phyloP scores from a whole-genome alignment of 2,888 invertebrate genomes.

The Xestoiulus laeticollis region DNA sequence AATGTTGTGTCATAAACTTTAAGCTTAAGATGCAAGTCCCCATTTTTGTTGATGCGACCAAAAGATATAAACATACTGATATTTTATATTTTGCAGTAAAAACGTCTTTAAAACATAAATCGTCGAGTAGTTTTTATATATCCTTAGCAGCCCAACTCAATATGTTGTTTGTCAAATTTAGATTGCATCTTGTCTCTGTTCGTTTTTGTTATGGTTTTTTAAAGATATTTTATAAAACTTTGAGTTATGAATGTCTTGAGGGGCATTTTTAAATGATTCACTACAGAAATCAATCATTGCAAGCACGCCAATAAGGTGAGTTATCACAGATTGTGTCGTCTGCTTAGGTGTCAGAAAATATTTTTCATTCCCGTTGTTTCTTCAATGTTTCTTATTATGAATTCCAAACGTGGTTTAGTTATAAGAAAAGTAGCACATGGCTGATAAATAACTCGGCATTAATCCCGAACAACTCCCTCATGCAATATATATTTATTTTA shows the following conservation, averaged over 20 bases:
- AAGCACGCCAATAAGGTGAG: background rate
- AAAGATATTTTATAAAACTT: background rate
- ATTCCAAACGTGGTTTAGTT: background rate
- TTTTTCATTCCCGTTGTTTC: background rate
- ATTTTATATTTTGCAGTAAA: too few species aligned
- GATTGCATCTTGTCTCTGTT: background rate
- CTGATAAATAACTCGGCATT: constrained; percentile 18
- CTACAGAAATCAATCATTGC: background rate
- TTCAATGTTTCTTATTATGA: background rate
- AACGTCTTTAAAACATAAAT: too few species aligned
- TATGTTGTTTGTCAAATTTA: background rate
- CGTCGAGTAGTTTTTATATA: too few species aligned
- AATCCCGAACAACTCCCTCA: constrained; percentile 9
- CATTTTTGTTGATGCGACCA: too few species aligned
- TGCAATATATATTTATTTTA: constrained; percentile 26
- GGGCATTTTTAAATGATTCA: background rate
- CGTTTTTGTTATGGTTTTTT: background rate
- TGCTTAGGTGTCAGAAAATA: background rate
- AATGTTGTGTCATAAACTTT: too few species aligned
- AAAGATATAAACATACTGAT: too few species aligned
- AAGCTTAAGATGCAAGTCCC: too few species aligned
- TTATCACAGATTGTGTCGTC: background rate
- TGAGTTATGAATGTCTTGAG: background rate
- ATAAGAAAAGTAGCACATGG: background rate
- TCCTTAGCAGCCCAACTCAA: background rate